Conservation (phyloP, 1,140 invertebrate genomes). For the Belonocnema kinseyi region DNA sequence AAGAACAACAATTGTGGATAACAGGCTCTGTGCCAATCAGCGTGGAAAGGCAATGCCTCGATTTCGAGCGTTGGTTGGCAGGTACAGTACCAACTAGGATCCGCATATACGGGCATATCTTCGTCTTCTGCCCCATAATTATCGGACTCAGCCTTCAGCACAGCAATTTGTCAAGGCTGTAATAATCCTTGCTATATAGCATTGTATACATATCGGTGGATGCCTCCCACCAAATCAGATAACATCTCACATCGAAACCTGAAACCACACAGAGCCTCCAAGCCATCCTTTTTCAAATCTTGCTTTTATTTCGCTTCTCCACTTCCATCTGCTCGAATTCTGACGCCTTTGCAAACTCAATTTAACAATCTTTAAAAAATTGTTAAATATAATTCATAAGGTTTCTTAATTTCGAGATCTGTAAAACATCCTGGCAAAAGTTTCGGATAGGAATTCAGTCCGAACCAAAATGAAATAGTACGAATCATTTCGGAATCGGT, state of each 20-base stretch:
- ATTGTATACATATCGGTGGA: constrained; percentile 71
- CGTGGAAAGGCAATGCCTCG: neutral
- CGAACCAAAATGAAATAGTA: too few relatives aligned
- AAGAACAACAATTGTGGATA: constrained; percentile 1
- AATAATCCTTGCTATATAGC: constrained; percentile 70
- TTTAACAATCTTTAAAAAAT: too few relatives aligned
- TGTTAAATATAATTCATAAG: too few relatives aligned
- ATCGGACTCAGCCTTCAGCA: constrained; percentile 72
- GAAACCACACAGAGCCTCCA: neutral
- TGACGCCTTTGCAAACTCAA: too few relatives aligned
- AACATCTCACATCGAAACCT: constrained; percentile 53
- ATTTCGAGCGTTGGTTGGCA: neutral
- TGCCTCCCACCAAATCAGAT: constrained; percentile 65
- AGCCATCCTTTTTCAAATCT: neutral
- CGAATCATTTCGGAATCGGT: too few relatives aligned
- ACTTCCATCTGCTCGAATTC: too few relatives aligned
- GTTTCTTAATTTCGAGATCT: too few relatives aligned
- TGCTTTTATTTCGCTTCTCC: neutral
- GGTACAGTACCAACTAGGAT: constrained; percentile 21
- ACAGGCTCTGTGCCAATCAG: neutral
- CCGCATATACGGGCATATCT: constrained; percentile 55
- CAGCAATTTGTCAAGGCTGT: constrained; percentile 76
- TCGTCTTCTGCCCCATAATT: constrained; percentile 69
- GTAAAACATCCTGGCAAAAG: too few relatives aligned
- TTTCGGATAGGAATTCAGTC: too few relatives aligned